Percentiles rank a stretch among this genome's conserved stretches.
phyloP scores from a whole-genome alignment of 2,888 invertebrate species.

The Lochmaea capreae region DNA sequence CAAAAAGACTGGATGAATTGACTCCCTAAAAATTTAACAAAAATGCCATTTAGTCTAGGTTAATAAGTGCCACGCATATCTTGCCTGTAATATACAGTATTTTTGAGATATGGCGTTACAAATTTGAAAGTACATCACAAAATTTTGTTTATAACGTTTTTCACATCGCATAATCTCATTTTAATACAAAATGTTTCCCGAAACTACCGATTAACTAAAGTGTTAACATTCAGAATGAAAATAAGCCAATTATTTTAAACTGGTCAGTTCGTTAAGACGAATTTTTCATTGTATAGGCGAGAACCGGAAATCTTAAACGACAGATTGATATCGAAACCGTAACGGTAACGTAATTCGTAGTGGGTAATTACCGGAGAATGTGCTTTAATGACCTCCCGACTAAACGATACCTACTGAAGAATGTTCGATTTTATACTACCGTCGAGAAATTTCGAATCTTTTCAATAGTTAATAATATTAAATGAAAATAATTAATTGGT shows the following conservation, averaged over 20 bases:
- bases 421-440: neutral
- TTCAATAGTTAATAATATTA: neutral
- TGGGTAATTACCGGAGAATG: slow-evolving; percentile 31
- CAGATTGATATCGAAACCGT: slow-evolving; percentile 33
- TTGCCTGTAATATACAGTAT: no score
- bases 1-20: no score
- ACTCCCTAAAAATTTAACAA: no score
- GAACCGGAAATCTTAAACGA: slow-evolving; percentile 26
- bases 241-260: slow-evolving; percentile 8
- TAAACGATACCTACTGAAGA: slow-evolving; percentile 4
- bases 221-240: neutral
- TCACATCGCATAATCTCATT: no score
- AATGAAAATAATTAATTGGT: neutral
- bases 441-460: neutral
- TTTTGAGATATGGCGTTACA: no score
- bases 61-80: no score
- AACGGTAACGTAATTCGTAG: slow-evolving; percentile 33
- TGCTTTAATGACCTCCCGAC: slow-evolving; percentile 25
- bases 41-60: no score
- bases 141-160: no score
- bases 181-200: neutral
- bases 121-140: no score
- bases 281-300: slow-evolving; percentile 13
- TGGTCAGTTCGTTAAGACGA: neutral
- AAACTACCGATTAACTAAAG: neutral